These are phyloP conservation scores for Pseudopipra pipra DNA, from an alignment of 2,113 vertebrate genomes.

Conservation along the genomic window DNA sequence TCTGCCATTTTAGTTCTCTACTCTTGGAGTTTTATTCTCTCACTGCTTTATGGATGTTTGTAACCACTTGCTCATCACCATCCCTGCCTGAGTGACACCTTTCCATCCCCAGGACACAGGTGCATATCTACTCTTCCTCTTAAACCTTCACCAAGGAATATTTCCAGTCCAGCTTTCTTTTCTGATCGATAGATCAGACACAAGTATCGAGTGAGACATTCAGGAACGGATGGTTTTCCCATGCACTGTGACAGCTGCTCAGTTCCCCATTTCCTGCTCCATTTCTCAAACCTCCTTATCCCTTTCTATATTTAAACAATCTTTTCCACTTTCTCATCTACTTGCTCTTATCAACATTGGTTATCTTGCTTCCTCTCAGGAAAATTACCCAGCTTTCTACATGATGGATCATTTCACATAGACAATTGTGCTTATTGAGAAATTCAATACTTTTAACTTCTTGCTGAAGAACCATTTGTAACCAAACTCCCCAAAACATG, in stretches of 20 bases:
- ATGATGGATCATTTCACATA: not conserved
- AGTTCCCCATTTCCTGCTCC: not conserved
- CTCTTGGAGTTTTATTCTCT: not conserved
- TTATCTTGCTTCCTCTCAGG: not conserved
- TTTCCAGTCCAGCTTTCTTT: not conserved
- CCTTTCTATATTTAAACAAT: not conserved
- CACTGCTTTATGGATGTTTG: too few species aligned
- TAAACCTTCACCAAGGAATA: not conserved
- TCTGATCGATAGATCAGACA: not conserved
- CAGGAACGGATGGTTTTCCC: not conserved
- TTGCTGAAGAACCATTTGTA: not conserved
- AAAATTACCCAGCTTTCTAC: not conserved
- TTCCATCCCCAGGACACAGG: not conserved
- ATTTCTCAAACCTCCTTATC: not conserved
- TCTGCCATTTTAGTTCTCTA: not conserved
- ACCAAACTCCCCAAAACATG: not conserved
- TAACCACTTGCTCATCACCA: not conserved
- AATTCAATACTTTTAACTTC: not conserved
- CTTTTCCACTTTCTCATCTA: not conserved
- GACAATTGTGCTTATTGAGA: not conserved
- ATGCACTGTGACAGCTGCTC: not conserved
- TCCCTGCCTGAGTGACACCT: not conserved
- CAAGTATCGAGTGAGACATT: not conserved
- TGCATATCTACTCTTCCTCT: not conserved
- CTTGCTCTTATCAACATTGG: not conserved